Base-by-base conservation (phyloP, 2,113 vertebrate genomes). In the Chionomys nivalis region DNA sequence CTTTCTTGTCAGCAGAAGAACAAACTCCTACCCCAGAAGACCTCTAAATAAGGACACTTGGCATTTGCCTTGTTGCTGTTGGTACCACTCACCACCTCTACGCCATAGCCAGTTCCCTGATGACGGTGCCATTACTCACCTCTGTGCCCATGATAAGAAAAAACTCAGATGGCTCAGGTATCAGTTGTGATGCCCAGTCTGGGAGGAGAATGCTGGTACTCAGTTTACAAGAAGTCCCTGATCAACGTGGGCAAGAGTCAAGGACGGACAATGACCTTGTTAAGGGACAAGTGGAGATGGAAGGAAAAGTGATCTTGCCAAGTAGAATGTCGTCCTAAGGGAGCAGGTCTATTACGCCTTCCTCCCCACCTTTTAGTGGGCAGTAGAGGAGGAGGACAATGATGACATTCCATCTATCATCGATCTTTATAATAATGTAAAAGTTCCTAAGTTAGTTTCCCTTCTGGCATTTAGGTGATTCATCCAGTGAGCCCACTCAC, bases 341-440 rank as follows among this genome's bases (percentile, higher is more conserved):
- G 12, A 63, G 77, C 77, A 36, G 36, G 39, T n/a, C 23, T 61
- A 42, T 42, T 42, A 63, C 0, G 31, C 39, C 26, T 42, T 31
- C 58, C 24, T 61, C 61, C 58, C 24, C 82, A 44, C 39, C 10
- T 17, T 65, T 85, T 33, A 65, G 31, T 1, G 26, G 61, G 39
- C 47, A 10, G 26, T 31, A 24, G 61, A 31, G 33, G 26, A 83
- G n/a, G 55, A 58, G 14, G 58, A 58, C 5, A 21, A 21, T 19
- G 58, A 58, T 21, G 58, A 58, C 19, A 76, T 42, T 55, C 31
- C 31, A 55, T 36, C 49, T 42, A 72, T 72, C 66, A 87, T 89
- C n/a, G 55, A 39, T 87, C 87, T 83, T 95, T 72, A 90, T 47
- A 92, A 87, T 77, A 92, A 90, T 73, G 66, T 83, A 85, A 87